Conservation (phyloP, 2,113 vertebrate genomes). For the Chamaea fasciata region DNA sequence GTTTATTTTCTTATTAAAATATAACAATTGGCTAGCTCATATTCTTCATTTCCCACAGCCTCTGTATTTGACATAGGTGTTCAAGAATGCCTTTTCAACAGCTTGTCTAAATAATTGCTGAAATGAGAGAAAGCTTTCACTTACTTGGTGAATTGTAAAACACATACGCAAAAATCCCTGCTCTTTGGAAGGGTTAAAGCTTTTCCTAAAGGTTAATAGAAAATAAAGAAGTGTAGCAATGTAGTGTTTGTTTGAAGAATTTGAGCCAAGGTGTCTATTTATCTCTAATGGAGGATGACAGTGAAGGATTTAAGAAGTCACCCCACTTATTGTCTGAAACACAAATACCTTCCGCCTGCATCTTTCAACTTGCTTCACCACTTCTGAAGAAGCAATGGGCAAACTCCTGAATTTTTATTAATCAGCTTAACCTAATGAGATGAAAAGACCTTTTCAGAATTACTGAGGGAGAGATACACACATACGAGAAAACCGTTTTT, state of each 20-base stretch:
- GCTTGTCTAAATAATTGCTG: slow-evolving; percentile 34
- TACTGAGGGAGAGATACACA: background rate
- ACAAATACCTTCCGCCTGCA: slow-evolving; percentile 84
- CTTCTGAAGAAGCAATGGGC: slow-evolving; percentile 73
- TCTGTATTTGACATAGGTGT: background rate
- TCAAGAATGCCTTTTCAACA: slow-evolving; percentile 12
- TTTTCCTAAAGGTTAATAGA: slow-evolving; percentile 45
- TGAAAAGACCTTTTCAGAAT: slow-evolving; percentile 84
- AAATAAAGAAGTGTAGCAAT: slow-evolving; percentile 48
- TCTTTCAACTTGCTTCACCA: slow-evolving; percentile 73
- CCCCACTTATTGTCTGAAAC: slow-evolving; percentile 82
- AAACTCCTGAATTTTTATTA: slow-evolving; percentile 91
- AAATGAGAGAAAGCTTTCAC: slow-evolving; percentile 37
- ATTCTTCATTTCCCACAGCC: background rate
- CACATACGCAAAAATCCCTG: background rate
- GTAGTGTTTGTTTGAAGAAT: slow-evolving; percentile 52
- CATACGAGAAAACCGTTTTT: background rate
- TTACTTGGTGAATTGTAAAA: slow-evolving; percentile 14
- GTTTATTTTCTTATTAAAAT: background rate
- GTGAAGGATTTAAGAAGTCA: slow-evolving; percentile 83
- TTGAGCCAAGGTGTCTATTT: slow-evolving; percentile 70
- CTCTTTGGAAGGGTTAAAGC: slow-evolving; percentile 9
- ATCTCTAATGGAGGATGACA: slow-evolving; percentile 74
- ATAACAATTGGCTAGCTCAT: background rate
- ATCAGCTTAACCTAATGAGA: slow-evolving; percentile 96